These are phyloP conservation scores for Calosoma granatense DNA, from an alignment of 1,140 invertebrate species.

Conservation along the genomic window DNA sequence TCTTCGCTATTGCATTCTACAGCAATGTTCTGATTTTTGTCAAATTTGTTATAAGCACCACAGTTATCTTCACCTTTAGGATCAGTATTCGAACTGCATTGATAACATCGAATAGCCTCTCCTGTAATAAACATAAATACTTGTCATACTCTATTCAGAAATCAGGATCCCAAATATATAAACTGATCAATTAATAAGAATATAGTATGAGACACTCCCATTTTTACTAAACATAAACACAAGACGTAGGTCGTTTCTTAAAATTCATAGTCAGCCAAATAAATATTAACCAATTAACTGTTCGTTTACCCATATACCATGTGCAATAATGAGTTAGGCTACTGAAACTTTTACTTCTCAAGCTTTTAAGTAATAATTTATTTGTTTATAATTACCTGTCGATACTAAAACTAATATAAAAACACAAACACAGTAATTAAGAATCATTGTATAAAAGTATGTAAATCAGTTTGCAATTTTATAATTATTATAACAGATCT, in stretches of 20 bases:
- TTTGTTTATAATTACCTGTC: not conserved
- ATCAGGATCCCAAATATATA: not conserved
- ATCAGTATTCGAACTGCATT: slow-evolving; percentile 75
- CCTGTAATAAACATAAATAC: slow-evolving; percentile 36
- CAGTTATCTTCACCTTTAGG: slow-evolving; percentile 64
- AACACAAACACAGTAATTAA: not conserved
- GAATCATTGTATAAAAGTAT: not conserved
- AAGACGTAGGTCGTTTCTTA: not conserved
- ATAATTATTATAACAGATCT: too few species aligned
- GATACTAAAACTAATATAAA: not conserved
- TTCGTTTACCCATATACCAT: not conserved
- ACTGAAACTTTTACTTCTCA: not conserved
- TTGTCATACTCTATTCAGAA: not conserved
- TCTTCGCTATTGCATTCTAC: slow-evolving; percentile 86
- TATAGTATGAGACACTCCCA: slow-evolving; percentile 1
- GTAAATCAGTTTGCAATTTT: too few species aligned
- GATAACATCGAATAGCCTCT: slow-evolving; percentile 68
- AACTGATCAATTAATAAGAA: not conserved
- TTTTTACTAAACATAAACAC: not conserved
- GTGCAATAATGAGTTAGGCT: not conserved
- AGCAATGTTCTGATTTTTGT: slow-evolving; percentile 66
- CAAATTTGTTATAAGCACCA: slow-evolving; percentile 76
- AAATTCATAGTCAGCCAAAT: not conserved
- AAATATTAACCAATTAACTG: not conserved
- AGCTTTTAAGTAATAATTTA: not conserved